phyloP scores from a whole-genome alignment of 2,888 invertebrate species.

The Platycheirus rosarum region DNA sequence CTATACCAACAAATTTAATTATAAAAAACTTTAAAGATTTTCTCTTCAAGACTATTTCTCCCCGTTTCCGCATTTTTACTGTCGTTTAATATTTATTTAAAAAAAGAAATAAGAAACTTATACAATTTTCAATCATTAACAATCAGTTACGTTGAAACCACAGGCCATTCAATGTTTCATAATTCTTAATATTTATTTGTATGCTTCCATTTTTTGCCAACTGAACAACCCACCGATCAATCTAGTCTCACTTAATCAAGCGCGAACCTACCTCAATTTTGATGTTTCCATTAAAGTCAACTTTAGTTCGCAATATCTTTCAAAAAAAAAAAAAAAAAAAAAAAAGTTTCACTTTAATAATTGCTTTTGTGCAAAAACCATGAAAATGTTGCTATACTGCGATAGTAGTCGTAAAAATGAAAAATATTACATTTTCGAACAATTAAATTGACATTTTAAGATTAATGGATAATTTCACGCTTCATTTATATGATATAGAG shows the following conservation, averaged over 20 bases:
- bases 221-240: not conserved
- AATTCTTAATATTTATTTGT: too few species aligned
- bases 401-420: not conserved
- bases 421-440: constrained; percentile 1
- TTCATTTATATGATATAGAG: constrained; percentile 36
- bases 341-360: constrained; percentile 28
- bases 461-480: constrained; percentile 38
- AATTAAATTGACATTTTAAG: constrained; percentile 19
- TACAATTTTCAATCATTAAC: too few species aligned
- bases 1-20: too few species aligned
- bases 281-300: not conserved
- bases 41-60: too few species aligned
- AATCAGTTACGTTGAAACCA: too few species aligned
- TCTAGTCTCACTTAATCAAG: constrained; percentile 16
- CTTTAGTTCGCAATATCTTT: not conserved
- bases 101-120: too few species aligned
- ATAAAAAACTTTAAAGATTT: too few species aligned
- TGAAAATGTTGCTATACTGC: not conserved
- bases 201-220: too few species aligned
- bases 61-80: too few species aligned
- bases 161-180: too few species aligned
- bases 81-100: too few species aligned
- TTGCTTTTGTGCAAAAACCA: constrained; percentile 17
- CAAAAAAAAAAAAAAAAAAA: too few species aligned
- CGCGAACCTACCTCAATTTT: not conserved